Conservation (phyloP, 2,113 vertebrate genomes). For the Phylloscopus whistleri region DNA sequence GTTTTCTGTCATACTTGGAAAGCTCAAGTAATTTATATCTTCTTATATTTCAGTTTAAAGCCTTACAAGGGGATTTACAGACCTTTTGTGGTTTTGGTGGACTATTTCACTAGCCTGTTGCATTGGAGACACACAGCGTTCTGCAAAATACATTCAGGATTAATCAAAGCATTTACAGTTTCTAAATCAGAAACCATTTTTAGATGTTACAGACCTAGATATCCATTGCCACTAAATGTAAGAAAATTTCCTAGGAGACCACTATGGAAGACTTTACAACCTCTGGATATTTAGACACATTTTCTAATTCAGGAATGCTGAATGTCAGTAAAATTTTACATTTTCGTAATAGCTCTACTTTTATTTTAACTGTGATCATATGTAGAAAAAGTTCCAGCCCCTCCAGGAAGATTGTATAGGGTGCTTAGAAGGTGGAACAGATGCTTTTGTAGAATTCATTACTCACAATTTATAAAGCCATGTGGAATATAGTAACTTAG, state of each 20-base stretch:
- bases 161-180: background rate
- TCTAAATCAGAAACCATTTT: background rate
- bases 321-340: background rate
- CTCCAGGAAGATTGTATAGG: background rate
- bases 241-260: background rate
- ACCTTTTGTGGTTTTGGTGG: background rate
- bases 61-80: background rate
- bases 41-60: background rate
- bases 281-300: background rate
- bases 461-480: background rate
- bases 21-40: background rate
- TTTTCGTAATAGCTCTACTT: background rate
- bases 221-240: background rate
- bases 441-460: background rate
- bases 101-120: background rate
- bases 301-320: background rate
- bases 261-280: background rate
- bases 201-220: background rate
- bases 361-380: background rate
- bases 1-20: background rate
- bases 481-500: background rate
- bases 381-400: background rate
- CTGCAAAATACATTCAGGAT: background rate
- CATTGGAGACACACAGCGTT: background rate
- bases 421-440: background rate